phyloP scores from a whole-genome alignment of 2,797 vertebrate species.

The Scolopax rusticola region DNA sequence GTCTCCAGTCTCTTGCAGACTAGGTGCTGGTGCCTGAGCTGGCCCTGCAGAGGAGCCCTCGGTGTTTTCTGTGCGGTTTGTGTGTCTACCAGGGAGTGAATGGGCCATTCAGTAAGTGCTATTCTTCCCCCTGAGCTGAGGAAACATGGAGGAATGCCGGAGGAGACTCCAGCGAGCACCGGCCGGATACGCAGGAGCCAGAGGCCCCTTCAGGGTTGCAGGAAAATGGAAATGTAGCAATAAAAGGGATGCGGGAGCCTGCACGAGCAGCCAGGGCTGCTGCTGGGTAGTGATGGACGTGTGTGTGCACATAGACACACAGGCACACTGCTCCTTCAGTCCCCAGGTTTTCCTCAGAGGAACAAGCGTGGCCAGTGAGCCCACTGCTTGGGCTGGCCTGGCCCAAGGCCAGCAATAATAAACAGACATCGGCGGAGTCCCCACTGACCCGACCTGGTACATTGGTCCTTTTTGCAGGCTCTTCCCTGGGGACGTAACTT shows the following conservation, averaged over 20 bases:
- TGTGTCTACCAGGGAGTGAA: background rate
- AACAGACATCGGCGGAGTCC: background rate
- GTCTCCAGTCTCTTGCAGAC: background rate
- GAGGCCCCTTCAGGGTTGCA: conserved; percentile 3
- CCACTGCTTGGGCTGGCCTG: background rate
- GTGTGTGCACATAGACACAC: background rate
- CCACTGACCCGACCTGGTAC: background rate
- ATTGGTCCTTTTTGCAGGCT: background rate
- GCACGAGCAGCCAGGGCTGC: background rate
- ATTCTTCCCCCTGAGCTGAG: background rate
- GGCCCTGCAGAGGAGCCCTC: background rate
- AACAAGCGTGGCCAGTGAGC: background rate
- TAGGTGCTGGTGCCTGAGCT: background rate
- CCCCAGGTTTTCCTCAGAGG: background rate
- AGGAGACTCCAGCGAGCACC: background rate
- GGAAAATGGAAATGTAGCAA: background rate
- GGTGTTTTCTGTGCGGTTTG: background rate
- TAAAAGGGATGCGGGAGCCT: background rate
- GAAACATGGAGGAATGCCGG: background rate
- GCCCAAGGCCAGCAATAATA: background rate
- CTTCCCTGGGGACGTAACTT: rapidly evolving
- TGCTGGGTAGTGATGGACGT: rapidly evolving
- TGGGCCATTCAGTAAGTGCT: background rate
- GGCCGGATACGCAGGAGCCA: background rate
- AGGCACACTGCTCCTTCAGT: background rate